phyloP scores from a whole-genome alignment of 2,797 vertebrate species.

The Odontamblyopus rebecca region DNA sequence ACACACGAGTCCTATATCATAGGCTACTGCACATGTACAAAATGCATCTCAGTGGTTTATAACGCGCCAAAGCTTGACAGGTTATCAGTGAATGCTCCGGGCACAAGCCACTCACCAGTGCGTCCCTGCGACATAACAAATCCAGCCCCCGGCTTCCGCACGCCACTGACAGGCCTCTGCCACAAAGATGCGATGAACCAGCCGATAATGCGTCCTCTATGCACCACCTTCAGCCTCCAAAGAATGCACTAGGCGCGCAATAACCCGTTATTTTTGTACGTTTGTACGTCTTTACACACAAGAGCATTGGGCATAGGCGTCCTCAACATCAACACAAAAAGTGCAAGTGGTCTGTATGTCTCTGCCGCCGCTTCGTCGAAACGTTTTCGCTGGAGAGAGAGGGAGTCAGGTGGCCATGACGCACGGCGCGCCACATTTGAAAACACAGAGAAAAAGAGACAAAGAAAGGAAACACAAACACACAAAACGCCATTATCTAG shows the following conservation, averaged over 20 bases:
- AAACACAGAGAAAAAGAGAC: conserved; percentile 13
- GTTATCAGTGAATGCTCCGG: conserved; percentile 8
- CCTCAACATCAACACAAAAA: conserved; percentile 49
- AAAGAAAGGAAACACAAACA: too few species aligned
- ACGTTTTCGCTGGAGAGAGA: background rate
- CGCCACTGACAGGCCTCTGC: conserved; percentile 52
- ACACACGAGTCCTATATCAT: background rate
- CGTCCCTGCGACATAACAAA: conserved; percentile 64
- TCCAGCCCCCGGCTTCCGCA: conserved; percentile 66
- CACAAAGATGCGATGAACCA: conserved; percentile 44
- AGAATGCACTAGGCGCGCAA: conserved; percentile 38
- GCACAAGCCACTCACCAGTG: conserved; percentile 61
- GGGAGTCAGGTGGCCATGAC: conserved; percentile 43
- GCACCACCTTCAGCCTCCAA: conserved; percentile 24
- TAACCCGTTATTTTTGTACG: conserved; percentile 36
- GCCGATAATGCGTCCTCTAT: conserved; percentile 14
- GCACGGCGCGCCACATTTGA: conserved; percentile 50
- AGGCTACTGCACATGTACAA: background rate
- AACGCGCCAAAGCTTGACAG: background rate
- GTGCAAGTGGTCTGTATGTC: conserved; percentile 32
- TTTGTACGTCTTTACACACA: conserved; percentile 44
- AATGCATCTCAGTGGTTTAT: background rate
- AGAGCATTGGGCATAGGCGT: conserved; percentile 52
- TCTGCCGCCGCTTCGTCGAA: conserved; percentile 22
- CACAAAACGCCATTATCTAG: background rate